phyloP scores from a whole-genome alignment of 37 sponge, comb jelly and placozoan genomes.

The Halichondria panicea region DNA sequence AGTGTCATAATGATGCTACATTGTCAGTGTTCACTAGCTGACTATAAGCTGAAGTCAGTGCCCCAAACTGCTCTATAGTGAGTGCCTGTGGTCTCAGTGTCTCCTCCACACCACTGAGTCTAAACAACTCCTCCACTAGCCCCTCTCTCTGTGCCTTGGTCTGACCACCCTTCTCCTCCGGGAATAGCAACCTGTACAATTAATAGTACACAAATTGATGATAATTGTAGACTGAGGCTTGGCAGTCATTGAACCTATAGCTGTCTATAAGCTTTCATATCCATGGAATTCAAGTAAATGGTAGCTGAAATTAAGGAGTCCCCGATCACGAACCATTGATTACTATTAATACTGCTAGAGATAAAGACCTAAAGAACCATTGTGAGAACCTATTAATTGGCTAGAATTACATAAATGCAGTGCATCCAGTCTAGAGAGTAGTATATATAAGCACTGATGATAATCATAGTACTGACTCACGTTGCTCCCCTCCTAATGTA shows the following conservation, averaged over 20 bases:
- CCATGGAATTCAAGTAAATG: too few relatives aligned
- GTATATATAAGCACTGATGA: neutral
- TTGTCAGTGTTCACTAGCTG: neutral
- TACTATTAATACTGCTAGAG: neutral
- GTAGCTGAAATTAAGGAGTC: too few relatives aligned
- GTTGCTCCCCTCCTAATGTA: conserved; percentile 59
- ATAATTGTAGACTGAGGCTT: neutral
- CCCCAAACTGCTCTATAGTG: conserved; percentile 51
- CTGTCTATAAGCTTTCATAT: too few relatives aligned
- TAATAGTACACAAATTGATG: neutral
- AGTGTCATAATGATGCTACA: too few relatives aligned
- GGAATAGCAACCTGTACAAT: conserved; percentile 60
- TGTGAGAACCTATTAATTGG: neutral
- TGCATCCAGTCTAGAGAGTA: neutral
- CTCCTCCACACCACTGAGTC: conserved; percentile 39
- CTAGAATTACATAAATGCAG: neutral
- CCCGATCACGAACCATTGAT: too few relatives aligned
- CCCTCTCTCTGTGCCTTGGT: conserved; percentile 11
- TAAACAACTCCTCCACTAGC: conserved; percentile 40
- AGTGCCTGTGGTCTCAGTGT: conserved; percentile 76
- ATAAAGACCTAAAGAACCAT: neutral
- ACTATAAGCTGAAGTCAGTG: conserved; percentile 16
- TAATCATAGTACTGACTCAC: conserved; percentile 6
- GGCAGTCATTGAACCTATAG: too few relatives aligned
- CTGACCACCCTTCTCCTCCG: conserved; percentile 17